Evolutionary conservation across 2,888 invertebrate species (phyloP).

Genomic region (Nomada fabriciana): DNA sequence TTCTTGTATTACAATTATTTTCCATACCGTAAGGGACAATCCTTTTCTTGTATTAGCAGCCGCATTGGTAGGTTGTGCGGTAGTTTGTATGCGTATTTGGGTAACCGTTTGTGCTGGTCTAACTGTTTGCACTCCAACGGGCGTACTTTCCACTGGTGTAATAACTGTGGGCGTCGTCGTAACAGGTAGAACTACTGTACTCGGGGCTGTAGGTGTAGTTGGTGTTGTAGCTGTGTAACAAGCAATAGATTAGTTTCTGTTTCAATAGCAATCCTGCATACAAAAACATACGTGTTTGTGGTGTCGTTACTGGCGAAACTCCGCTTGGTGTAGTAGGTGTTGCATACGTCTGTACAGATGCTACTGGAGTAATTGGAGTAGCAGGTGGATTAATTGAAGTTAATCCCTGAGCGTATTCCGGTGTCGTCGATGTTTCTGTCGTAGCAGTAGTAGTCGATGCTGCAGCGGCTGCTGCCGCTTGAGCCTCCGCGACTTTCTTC

Average conservation of each 20-base stretch:
- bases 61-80: constrained; percentile 83
- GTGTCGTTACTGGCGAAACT: constrained; percentile 74
- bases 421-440: constrained; percentile 86
- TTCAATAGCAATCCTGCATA: neutral
- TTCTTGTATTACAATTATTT: constrained; percentile 4
- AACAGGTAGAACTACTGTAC: constrained; percentile 75
- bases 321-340: constrained; percentile 78
- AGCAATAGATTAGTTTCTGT: constrained; percentile 19
- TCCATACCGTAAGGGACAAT: constrained; percentile 89
- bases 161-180: constrained; percentile 76
- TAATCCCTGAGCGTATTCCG: constrained; percentile 93
- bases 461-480: constrained; percentile 81
- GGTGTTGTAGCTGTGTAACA: constrained; percentile 75
- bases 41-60: constrained; percentile 87
- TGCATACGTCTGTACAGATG: constrained; percentile 75
- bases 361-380: constrained; percentile 78
- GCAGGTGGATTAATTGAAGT: constrained; percentile 87
- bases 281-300: constrained; percentile 75
- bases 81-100: constrained; percentile 86
- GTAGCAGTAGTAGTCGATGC: constrained; percentile 78
- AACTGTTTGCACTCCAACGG: constrained; percentile 81
- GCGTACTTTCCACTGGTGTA: constrained; percentile 78
- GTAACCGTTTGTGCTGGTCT: constrained; percentile 85
- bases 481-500: constrained; percentile 87
- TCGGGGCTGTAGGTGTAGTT: constrained; percentile 77